Percentiles rank a stretch among this genome's conserved stretches.
These are phyloP conservation scores for Euzetes globulus DNA, from an alignment of 2,888 invertebrate genomes.

Conservation along the genomic window DNA sequence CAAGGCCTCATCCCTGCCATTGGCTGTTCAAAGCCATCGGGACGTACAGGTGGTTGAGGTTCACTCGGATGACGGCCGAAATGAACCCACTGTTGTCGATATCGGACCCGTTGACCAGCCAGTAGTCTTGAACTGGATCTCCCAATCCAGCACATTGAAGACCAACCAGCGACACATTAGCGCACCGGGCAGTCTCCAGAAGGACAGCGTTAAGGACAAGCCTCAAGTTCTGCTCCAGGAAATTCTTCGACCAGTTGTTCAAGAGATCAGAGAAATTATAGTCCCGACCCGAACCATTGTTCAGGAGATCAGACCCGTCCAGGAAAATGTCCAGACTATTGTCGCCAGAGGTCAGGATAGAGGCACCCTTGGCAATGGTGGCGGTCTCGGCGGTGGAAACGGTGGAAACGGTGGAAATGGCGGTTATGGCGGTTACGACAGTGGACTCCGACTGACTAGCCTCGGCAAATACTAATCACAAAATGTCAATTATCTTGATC, in stretches of 20 bases:
- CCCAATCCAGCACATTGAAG: background rate
- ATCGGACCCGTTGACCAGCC: background rate
- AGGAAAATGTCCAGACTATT: background rate
- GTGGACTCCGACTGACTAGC: no score
- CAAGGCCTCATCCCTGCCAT: background rate
- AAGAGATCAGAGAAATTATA: background rate
- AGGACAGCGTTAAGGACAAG: background rate
- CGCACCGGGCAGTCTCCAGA: background rate
- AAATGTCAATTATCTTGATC: no score
- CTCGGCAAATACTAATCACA: no score
- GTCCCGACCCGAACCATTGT: background rate
- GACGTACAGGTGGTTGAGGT: background rate
- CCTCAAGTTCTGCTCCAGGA: background rate
- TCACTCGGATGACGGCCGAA: background rate
- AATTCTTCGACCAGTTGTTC: background rate
- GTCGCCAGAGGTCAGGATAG: background rate
- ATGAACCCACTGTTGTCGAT: background rate
- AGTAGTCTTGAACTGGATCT: background rate
- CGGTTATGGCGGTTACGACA: background rate
- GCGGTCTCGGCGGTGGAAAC: background rate
- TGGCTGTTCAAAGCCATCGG: background rate
- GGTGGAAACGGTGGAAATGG: background rate
- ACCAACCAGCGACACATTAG: background rate
- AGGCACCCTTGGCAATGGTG: background rate
- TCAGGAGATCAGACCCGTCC: constrained; percentile 7